Percentiles rank a stretch among this genome's conserved stretches.
Conservation (phyloP, 2,113 vertebrate species). For the Ctenodactylus gundi region DNA sequence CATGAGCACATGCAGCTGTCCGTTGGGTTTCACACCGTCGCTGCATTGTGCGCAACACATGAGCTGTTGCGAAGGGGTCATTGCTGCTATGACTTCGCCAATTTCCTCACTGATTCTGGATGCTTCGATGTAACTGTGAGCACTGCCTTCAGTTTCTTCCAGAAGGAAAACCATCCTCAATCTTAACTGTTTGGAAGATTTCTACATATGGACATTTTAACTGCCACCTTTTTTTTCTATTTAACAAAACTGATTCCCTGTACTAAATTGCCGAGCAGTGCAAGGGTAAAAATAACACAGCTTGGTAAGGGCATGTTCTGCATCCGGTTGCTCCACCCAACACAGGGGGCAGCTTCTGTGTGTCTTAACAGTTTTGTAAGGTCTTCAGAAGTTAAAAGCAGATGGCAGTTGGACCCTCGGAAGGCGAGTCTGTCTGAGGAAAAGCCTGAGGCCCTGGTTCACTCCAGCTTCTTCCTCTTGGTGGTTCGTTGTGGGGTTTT, state of each 20-base stretch:
- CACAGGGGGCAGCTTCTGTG: constrained; percentile 69
- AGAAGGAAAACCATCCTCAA: constrained; percentile 3
- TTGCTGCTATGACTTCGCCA: neutral
- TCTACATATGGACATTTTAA: neutral
- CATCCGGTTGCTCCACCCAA: constrained; percentile 61
- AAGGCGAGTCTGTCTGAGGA: constrained; percentile 51
- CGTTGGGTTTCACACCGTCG: too few species aligned
- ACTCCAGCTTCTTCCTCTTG: neutral
- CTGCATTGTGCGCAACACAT: neutral
- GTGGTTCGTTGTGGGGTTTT: neutral
- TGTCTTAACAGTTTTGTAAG: constrained; percentile 68
- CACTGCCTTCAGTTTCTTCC: constrained; percentile 31
- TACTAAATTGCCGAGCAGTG: constrained; percentile 61
- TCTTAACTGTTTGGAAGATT: constrained; percentile 41
- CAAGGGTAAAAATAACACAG: constrained; percentile 53
- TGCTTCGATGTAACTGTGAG: neutral
- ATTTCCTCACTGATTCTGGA: constrained; percentile 2
- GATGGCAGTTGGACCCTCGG: constrained; percentile 57
- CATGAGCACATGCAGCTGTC: neutral
- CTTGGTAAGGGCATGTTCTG: constrained; percentile 53
- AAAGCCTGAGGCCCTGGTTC: neutral
- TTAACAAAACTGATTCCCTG: constrained; percentile 38
- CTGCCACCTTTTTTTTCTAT: constrained; percentile 20
- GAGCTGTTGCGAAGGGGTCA: neutral
- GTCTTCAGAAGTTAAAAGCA: constrained; percentile 66